Percentiles rank a stretch among this genome's conserved stretches.
These are phyloP conservation scores for Heteropelma amictum DNA, from an alignment of 2,888 invertebrate genomes.

Conservation along the genomic window DNA sequence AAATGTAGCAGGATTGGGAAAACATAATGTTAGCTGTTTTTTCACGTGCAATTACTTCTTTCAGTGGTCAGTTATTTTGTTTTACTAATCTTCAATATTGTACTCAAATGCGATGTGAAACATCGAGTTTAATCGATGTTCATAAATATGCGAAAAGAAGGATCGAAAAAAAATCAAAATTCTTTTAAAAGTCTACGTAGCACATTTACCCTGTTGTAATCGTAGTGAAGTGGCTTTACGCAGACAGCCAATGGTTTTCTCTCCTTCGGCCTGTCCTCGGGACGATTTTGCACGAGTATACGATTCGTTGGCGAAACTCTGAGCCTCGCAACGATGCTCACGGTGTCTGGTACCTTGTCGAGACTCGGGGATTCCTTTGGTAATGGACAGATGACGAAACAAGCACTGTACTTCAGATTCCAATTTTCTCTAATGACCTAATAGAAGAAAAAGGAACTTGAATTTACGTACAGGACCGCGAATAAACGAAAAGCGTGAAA, in stretches of 20 bases:
- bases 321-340: conserved; percentile 84
- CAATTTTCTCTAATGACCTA: conserved; percentile 94
- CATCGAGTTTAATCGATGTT: neutral
- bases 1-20: no score
- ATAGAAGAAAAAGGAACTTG: conserved; percentile 4
- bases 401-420: conserved; percentile 95
- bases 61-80: neutral
- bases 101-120: neutral
- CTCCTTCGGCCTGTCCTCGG: conserved; percentile 78
- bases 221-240: conserved; percentile 94
- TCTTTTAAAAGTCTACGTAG: neutral
- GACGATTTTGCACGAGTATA: conserved; percentile 81
- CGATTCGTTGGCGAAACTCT: conserved; percentile 83
- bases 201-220: conserved; percentile 85
- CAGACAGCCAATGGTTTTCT: conserved; percentile 86
- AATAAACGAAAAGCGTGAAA: neutral
- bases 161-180: neutral
- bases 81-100: neutral
- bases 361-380: conserved; percentile 82
- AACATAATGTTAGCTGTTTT: no score
- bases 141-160: neutral
- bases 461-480: neutral
- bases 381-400: conserved; percentile 91
- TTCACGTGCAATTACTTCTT: no score
- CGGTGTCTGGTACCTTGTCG: conserved; percentile 82